Evolutionary conservation across 2,797 vertebrate genomes (phyloP).

Genomic region (Nyctibius grandis): DNA sequence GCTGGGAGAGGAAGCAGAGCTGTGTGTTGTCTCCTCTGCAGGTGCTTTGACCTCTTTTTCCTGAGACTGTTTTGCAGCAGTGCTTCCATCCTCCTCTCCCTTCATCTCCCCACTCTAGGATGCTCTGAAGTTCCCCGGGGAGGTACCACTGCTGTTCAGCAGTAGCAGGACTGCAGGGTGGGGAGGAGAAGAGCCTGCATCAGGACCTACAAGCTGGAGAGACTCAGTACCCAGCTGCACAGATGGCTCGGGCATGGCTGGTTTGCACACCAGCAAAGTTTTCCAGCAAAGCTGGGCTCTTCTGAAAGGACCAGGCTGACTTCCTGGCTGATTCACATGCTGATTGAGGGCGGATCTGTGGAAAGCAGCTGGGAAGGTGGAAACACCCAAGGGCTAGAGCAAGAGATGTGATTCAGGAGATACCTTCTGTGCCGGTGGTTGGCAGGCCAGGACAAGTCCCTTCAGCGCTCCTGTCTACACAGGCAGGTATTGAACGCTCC

Average conservation of each 20-base stretch:
- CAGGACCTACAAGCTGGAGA: background rate
- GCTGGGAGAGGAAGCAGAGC: background rate
- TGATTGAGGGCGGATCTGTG: background rate
- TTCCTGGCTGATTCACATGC: background rate
- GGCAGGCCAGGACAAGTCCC: background rate
- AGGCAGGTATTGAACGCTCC: background rate
- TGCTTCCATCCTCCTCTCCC: background rate
- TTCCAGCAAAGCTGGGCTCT: background rate
- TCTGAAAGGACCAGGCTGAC: background rate
- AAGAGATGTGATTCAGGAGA: background rate
- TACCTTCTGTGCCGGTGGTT: background rate
- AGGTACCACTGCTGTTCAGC: background rate
- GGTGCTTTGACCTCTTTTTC: background rate
- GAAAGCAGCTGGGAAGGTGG: background rate
- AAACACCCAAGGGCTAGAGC: background rate
- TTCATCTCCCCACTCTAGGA: background rate
- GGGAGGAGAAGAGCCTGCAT: background rate
- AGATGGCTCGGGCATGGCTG: fast-evolving
- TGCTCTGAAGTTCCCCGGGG: background rate
- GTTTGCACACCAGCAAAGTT: background rate
- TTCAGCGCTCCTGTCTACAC: background rate
- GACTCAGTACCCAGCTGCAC: fast-evolving
- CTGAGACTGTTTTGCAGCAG: background rate
- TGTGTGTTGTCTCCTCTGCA: background rate
- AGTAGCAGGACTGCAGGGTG: background rate